A percentile compares a stretch with the other conserved stretches of the same genome.
These are phyloP conservation scores for Amphimedon queenslandica DNA, from an alignment of 37 sponge, comb jelly and placozoan species.

Conservation along the genomic window DNA sequence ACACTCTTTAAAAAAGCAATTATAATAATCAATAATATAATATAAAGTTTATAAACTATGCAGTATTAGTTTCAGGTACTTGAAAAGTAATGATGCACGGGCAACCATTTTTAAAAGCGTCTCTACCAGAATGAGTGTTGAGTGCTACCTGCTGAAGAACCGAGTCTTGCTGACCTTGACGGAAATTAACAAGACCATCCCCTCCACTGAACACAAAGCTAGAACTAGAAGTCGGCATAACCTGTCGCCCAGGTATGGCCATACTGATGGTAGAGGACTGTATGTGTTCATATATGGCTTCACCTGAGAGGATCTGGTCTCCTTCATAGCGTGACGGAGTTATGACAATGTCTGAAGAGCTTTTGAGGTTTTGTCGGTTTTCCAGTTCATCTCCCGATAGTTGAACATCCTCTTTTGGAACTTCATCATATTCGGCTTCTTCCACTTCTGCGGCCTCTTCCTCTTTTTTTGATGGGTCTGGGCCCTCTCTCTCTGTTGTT, in stretches of 20 bases:
- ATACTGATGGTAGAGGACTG: background rate
- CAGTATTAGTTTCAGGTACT: conserved; percentile 3
- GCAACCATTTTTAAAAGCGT: background rate
- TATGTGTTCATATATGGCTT: background rate
- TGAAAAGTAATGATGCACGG: background rate
- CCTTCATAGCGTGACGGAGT: background rate
- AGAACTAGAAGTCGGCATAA: conserved; percentile 7
- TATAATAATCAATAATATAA: too few species aligned
- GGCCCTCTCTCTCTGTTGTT: background rate
- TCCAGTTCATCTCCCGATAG: background rate
- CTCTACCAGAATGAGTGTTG: background rate
- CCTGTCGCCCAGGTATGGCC: background rate
- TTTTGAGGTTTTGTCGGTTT: too few species aligned
- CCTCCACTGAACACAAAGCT: conserved; percentile 60
- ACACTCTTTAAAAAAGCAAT: too few species aligned
- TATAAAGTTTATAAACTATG: too few species aligned
- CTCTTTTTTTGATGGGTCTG: background rate
- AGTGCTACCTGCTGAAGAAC: background rate
- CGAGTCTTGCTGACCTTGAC: conserved; percentile 3
- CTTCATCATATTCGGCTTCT: conserved; percentile 1
- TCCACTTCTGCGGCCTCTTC: background rate
- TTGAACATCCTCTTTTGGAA: background rate
- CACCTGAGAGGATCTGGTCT: conserved; percentile 2
- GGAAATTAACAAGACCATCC: conserved; percentile 37
- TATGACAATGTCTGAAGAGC: background rate